Evolutionary conservation across 64 coral and sea anemone genomes (phyloP).

Genomic region (Montipora sp.): DNA sequence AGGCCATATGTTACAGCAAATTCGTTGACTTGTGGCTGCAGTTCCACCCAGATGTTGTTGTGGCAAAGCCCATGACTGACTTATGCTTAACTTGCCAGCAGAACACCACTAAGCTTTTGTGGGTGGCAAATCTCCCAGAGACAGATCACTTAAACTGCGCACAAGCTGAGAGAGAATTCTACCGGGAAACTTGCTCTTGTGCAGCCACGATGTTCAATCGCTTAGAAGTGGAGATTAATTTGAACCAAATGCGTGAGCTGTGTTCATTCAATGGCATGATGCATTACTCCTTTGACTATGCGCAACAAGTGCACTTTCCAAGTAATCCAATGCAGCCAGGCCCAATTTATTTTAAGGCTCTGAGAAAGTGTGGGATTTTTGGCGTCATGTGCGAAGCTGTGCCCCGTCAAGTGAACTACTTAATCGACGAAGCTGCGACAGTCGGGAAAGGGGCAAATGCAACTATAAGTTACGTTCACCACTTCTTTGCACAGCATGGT

Average conservation of each 20-base stretch:
- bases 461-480: slow-evolving; percentile 22
- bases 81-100: slow-evolving; percentile 63
- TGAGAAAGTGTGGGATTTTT: slow-evolving; percentile 27
- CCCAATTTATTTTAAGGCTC: slow-evolving; percentile 58
- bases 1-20: slow-evolving; percentile 28
- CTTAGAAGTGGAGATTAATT: neutral
- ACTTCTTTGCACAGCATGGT: slow-evolving; percentile 45
- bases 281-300: slow-evolving; percentile 63
- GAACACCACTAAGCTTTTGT: slow-evolving; percentile 40
- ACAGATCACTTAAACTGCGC: slow-evolving; percentile 47
- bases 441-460: slow-evolving; percentile 25
- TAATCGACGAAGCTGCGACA: slow-evolving; percentile 8
- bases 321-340: slow-evolving; percentile 50
- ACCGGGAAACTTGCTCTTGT: slow-evolving; percentile 18
- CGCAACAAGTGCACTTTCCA: slow-evolving; percentile 56
- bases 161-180: slow-evolving; percentile 42
- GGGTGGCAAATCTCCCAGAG: slow-evolving; percentile 43
- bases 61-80: slow-evolving; percentile 77
- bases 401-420: neutral
- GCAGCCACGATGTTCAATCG: neutral
- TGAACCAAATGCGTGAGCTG: slow-evolving; percentile 7
- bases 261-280: slow-evolving; percentile 47
- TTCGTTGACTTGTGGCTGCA: slow-evolving; percentile 54
- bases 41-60: slow-evolving; percentile 32
- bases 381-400: neutral